Evolutionary conservation across 2,797 vertebrate species (phyloP).

Genomic region (Pangasius djambal): DNA sequence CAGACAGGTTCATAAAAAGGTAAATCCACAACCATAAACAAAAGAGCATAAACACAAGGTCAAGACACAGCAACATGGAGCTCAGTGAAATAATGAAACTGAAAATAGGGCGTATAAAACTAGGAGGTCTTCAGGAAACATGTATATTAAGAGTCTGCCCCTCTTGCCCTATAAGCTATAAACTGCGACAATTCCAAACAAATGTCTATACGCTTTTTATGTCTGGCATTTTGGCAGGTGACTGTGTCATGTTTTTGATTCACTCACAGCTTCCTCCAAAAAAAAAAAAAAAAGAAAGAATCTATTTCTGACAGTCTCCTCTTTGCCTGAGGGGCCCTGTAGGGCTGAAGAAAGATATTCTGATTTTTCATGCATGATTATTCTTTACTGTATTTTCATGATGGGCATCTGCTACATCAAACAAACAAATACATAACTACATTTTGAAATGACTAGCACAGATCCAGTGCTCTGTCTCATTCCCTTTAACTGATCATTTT

Average conservation of each 20-base stretch:
- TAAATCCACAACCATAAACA: background rate
- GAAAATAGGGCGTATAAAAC: background rate
- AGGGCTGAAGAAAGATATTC: conserved; percentile 57
- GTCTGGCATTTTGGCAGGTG: background rate
- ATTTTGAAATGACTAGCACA: background rate
- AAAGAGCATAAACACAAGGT: background rate
- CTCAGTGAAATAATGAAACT: background rate
- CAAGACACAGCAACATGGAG: background rate
- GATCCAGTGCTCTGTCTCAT: background rate
- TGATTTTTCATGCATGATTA: conserved; percentile 57
- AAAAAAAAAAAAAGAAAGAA: conserved; percentile 39
- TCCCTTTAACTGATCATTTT: background rate
- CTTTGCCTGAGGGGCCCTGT: conserved; percentile 55
- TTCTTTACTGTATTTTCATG: conserved; percentile 19
- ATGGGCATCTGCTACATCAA: background rate
- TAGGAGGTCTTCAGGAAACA: background rate
- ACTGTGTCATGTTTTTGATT: background rate
- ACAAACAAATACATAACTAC: background rate
- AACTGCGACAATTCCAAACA: background rate
- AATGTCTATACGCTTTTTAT: background rate
- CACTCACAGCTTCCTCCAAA: conserved; percentile 36
- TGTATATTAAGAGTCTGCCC: background rate
- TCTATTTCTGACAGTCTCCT: conserved; percentile 62
- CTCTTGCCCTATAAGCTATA: background rate
- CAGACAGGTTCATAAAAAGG: background rate